Base-by-base conservation (phyloP, 2,797 vertebrate species). In the Enteromius radiatus region DNA sequence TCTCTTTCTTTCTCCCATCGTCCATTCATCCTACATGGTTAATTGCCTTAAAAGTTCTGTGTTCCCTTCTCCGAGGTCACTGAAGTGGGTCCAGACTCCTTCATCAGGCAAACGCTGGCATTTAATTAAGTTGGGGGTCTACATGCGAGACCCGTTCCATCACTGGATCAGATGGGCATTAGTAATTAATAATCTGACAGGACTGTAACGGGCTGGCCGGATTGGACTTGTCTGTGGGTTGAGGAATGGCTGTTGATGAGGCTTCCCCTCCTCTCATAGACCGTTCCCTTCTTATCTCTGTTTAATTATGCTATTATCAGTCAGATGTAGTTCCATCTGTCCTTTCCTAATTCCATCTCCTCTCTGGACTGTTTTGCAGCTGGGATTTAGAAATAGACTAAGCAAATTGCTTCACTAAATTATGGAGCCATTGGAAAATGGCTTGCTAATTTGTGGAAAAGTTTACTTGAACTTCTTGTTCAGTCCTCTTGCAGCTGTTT, bases 41-140 rank as follows among this genome's bases (percentile, higher is more conserved):
- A 97, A 97, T 96, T 96, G 95, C 95, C 95, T 95, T 89, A 88
- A 95, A 97, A 96, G 95, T 96, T 97, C 95, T 95, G 92, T 90
- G 94, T 94, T 90, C 68, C 61, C 31, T 86, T 89, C 83, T 92
- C 92, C 95, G 95, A 97, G 96, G 92, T 95, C 95, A 96, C 96
- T 96, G 94, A 95, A 95, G 94, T 92, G 92, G 94, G 94, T 95
- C 91, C 93, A 90, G 94, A 90, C 89, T 95, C 94, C 93, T 94
- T 96, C 95, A 95, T 95, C 96, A 96, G 95, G 93, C 94, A 93
- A 90, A 91, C 84, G 79, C 88, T 96, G 96, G 95, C 96, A 96
- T 97, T 97, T 97, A 94, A 95, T 95, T 96, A 95, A 95, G 94
- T 92, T 94, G 89, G 90, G 84, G 87, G 89, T 90, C 89, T 90